A percentile compares a stretch with the other conserved stretches of the same genome.
These are phyloP conservation scores for Eupeodes luniger DNA, from an alignment of 2,888 invertebrate species.

Conservation along the genomic window DNA sequence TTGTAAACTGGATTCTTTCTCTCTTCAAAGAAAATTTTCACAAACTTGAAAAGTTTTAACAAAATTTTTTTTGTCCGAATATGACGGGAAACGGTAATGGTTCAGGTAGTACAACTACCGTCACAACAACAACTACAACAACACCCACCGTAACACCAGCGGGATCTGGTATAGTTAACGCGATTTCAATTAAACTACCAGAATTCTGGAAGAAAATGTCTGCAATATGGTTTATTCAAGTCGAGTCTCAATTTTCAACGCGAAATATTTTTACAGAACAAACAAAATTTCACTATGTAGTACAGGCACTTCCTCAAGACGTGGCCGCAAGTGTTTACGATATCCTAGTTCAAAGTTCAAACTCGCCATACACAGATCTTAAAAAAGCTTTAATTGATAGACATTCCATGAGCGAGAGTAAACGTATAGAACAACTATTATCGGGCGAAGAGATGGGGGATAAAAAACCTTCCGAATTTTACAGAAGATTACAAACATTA, in stretches of 20 bases:
- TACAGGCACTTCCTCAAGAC: slow-evolving; percentile 16
- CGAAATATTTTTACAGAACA: no score
- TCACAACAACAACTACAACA: no score
- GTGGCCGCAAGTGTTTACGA: slow-evolving; percentile 38
- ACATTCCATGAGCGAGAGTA: slow-evolving; percentile 22
- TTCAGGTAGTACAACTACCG: no score
- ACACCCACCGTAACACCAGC: no score
- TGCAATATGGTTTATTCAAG: slow-evolving; percentile 37
- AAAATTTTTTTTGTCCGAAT: no score
- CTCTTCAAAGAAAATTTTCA: no score
- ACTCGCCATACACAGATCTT: slow-evolving; percentile 34
- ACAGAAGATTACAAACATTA: not conserved
- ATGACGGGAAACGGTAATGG: no score
- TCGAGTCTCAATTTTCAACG: no score
- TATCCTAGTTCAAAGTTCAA: not conserved
- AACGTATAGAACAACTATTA: slow-evolving; percentile 14
- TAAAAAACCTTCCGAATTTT: slow-evolving; percentile 3
- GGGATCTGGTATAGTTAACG: no score
- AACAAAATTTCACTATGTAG: slow-evolving; percentile 24
- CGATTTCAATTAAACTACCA: no score
- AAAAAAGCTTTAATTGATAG: not conserved
- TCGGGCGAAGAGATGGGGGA: slow-evolving; percentile 4
- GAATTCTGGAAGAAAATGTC: slow-evolving; percentile 11
- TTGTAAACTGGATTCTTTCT: no score
- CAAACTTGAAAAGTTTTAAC: no score